These are phyloP conservation scores for Malthinus seriepunctatus DNA, from an alignment of 2,888 invertebrate genomes.

Conservation along the genomic window DNA sequence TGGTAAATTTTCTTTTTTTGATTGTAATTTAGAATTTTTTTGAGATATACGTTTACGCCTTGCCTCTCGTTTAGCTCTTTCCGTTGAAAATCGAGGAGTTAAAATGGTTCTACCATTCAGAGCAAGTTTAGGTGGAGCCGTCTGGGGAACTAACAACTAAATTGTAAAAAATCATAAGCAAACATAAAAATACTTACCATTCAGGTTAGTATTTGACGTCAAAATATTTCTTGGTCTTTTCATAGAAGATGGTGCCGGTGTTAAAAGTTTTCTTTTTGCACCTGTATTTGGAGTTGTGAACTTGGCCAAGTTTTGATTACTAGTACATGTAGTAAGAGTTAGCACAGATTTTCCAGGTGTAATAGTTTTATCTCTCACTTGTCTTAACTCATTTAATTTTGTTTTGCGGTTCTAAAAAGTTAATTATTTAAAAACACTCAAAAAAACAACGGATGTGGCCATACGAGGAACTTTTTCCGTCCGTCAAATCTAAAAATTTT, in stretches of 20 bases:
- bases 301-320: constrained; percentile 9
- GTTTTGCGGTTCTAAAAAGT: constrained; percentile 57
- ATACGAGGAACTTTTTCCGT: no score
- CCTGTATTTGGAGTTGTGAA: background rate
- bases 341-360: constrained; percentile 10
- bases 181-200: background rate
- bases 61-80: constrained; percentile 22
- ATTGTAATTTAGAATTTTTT: background rate
- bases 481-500: no score
- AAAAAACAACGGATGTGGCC: no score
- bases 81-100: constrained; percentile 16
- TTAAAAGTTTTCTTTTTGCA: constrained; percentile 12
- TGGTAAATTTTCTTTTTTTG: no score
- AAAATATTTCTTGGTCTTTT: background rate
- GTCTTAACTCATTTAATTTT: constrained; percentile 60
- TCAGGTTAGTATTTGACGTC: background rate
- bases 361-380: constrained; percentile 40
- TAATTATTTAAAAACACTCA: no score
- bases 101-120: background rate
- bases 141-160: constrained; percentile 5
- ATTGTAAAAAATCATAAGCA: background rate
- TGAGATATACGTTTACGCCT: constrained; percentile 22
- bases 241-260: background rate
- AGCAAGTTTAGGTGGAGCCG: constrained; percentile 18
- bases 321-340: background rate